Percentiles rank a stretch among this genome's conserved stretches.
These are phyloP conservation scores for Cyphomyrmex costatus DNA, from an alignment of 1,140 invertebrate genomes.

Conservation along the genomic window DNA sequence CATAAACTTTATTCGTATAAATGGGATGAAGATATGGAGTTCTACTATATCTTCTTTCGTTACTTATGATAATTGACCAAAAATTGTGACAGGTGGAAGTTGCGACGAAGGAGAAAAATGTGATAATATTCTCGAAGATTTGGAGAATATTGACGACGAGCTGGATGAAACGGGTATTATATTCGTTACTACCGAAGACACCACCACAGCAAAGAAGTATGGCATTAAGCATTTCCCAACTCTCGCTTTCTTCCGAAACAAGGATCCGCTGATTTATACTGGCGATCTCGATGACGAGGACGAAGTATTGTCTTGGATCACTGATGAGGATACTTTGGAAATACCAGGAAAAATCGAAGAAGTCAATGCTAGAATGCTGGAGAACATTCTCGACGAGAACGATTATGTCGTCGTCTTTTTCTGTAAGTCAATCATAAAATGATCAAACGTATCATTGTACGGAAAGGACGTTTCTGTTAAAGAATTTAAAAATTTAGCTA, in stretches of 20 bases:
- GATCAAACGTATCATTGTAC: not conserved
- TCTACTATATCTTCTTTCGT: not conserved
- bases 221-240: slow-evolving; percentile 94
- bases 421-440: slow-evolving; percentile 89
- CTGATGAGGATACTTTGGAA: slow-evolving; percentile 96
- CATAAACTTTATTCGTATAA: too few relatives aligned
- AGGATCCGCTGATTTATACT: slow-evolving; percentile 93
- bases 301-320: slow-evolving; percentile 96
- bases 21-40: too few relatives aligned
- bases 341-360: slow-evolving; percentile 97
- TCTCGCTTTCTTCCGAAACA: slow-evolving; percentile 96
- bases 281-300: slow-evolving; percentile 96
- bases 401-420: slow-evolving; percentile 97
- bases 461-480: too few relatives aligned
- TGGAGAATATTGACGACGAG: slow-evolving; percentile 98
- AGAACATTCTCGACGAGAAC: slow-evolving; percentile 95
- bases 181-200: slow-evolving; percentile 97
- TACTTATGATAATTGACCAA: not conserved
- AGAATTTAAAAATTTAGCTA: too few relatives aligned
- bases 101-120: slow-evolving; percentile 96
- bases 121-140: slow-evolving; percentile 93
- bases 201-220: slow-evolving; percentile 93
- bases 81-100: slow-evolving; percentile 89
- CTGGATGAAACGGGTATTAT: slow-evolving; percentile 97
- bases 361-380: slow-evolving; percentile 96